Evolutionary conservation across 1,140 invertebrate genomes (phyloP), one percentile per base, ranked within the genome.

Genomic region (Tribolium castaneum): DNA sequence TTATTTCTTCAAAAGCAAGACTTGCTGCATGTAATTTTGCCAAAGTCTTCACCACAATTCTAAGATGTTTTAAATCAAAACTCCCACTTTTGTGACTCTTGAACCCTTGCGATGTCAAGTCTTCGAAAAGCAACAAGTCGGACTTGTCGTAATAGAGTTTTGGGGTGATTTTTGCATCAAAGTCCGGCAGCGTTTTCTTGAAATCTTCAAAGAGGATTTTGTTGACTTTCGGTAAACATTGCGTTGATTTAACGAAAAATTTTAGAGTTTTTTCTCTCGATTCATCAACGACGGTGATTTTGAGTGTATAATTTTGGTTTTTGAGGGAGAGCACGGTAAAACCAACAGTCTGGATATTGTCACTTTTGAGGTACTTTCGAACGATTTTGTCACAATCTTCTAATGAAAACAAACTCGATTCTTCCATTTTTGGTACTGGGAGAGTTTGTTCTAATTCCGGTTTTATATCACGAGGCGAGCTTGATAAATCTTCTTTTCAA

Each of bases 401-500:
- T 2, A n/a, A 2, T 2, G 16, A 14, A 7, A 66, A 66, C 10
- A 59, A 59, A 22, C n/a, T 59, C 3, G 14, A 9, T 14, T 62
- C 56, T n/a, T 22, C 13, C 56, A 62, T 62, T 62, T 62, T 30
- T 56, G n/a, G 9, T 16, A 19, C 12, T 9, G 12, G 52, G 14
- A 56, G 52, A 56, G 3, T 9, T 16, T 19, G 12, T 6, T 6
- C 25, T 5, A 30, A 3, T 30, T 30, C 0, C 52, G 14, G n/a
- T 14, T 54, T 54, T 54, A 59, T 59, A 59, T 25, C 12, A 22
- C 19, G 6, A 59, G 54, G 7, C 19, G n/a, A 59, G 10, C 1
- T 25, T 22, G 1, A 59, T 59, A 59, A 59, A 59, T 59, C 54
- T 59, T 59, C 16, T n/a, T 54, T 25, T 59, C 16, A 59, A 59